phyloP scores from a whole-genome alignment of 1,140 invertebrate species.

The Lepidotrigona ventralis region DNA sequence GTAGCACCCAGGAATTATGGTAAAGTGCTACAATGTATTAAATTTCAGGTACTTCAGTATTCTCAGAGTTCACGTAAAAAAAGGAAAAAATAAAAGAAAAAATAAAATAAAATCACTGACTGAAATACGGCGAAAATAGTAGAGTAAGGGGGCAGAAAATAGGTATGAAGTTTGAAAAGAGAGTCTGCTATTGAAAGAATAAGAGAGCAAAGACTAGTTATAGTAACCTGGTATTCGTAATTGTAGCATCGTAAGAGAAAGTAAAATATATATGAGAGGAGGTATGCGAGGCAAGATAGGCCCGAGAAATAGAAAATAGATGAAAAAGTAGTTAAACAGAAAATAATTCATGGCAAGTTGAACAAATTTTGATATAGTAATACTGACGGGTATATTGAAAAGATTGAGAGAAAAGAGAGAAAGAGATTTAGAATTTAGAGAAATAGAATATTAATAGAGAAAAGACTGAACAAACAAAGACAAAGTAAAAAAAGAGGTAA shows the following conservation, averaged over 20 bases:
- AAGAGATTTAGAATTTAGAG: slow-evolving; percentile 12
- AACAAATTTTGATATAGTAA: slow-evolving; percentile 63
- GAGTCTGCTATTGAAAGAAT: neutral
- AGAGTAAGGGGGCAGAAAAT: neutral
- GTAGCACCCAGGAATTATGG: neutral
- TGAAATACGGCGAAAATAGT: neutral
- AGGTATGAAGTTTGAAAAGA: neutral
- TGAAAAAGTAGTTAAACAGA: neutral
- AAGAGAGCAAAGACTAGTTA: neutral
- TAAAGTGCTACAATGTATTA: neutral
- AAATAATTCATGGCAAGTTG: slow-evolving; percentile 36
- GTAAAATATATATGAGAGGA: slow-evolving; percentile 1
- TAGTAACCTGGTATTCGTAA: neutral
- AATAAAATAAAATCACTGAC: neutral
- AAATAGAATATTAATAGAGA: neutral
- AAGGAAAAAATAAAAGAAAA: neutral
- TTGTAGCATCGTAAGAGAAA: slow-evolving; percentile 15
- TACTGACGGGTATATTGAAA: slow-evolving; percentile 67
- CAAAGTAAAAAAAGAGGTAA: neutral
- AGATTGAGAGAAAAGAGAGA: neutral
- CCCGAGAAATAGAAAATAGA: neutral
- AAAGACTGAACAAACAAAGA: neutral
- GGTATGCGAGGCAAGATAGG: neutral
- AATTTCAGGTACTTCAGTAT: slow-evolving; percentile 31
- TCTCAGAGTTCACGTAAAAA: neutral